Evolutionary conservation across 1,140 invertebrate species (phyloP).

Genomic region (Myzus persicae): DNA sequence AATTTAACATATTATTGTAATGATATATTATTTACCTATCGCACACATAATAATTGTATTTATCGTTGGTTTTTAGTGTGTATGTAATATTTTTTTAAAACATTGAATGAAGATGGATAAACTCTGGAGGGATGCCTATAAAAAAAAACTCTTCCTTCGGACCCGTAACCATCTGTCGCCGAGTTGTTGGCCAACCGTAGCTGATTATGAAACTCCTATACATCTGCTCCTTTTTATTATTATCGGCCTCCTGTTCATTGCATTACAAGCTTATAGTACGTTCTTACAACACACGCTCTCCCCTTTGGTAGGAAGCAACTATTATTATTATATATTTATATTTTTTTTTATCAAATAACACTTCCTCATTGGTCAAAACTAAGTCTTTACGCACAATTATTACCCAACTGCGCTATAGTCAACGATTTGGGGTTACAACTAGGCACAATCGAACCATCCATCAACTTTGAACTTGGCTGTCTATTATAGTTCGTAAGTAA

Average conservation of each 20-base stretch:
- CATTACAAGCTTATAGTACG: conserved; percentile 43
- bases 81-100: conserved; percentile 41
- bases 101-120: conserved; percentile 45
- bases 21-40: neutral
- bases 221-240: conserved; percentile 59
- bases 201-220: conserved; percentile 56
- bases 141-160: conserved; percentile 50
- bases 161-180: conserved; percentile 54
- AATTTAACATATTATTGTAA: neutral
- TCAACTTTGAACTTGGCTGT: neutral
- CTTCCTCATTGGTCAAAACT: conserved; percentile 40
- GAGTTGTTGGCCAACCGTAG: conserved; percentile 57
- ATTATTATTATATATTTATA: conserved; percentile 14
- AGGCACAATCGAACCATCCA: neutral
- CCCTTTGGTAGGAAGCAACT: conserved; percentile 45
- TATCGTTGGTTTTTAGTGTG: neutral
- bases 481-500: neutral
- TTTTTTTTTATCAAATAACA: conserved; percentile 44
- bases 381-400: conserved; percentile 7
- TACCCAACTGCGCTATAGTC: neutral
- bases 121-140: conserved; percentile 21
- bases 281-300: conserved; percentile 51
- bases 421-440: neutral
- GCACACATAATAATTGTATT: neutral
- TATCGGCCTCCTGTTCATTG: conserved; percentile 51